Evolutionary conservation across 2,888 invertebrate species (phyloP).

Genomic region (Drosophila nr. perissopoda): DNA sequence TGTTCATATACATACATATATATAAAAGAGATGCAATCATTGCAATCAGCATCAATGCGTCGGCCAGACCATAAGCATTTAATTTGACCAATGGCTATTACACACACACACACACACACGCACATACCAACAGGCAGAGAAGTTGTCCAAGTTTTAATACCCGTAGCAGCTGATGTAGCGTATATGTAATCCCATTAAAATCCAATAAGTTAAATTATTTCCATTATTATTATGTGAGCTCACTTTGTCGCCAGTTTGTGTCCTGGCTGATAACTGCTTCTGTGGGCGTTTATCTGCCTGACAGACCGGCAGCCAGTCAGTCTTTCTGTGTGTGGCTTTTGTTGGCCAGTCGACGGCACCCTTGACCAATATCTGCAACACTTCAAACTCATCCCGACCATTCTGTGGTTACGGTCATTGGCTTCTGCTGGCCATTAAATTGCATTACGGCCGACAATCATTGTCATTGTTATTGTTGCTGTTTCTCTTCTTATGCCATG

Average conservation of each 20-base stretch:
- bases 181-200: constrained; percentile 83
- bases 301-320: constrained; percentile 1
- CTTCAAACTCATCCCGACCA: constrained; percentile 68
- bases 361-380: constrained; percentile 79
- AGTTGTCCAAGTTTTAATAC: constrained; percentile 77
- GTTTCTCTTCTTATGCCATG: constrained; percentile 41
- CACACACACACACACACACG: constrained; percentile 5
- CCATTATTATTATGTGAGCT: constrained; percentile 78
- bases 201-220: constrained; percentile 83
- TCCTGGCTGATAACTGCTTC: constrained; percentile 56
- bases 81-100: constrained; percentile 39
- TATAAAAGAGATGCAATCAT: constrained; percentile 18
- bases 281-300: constrained; percentile 65
- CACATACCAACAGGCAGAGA: constrained; percentile 10
- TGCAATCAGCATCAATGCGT: constrained; percentile 53
- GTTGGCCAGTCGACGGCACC: constrained; percentile 59
- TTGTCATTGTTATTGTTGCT: constrained; percentile 42
- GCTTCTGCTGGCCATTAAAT: constrained; percentile 68
- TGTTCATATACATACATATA: neutral
- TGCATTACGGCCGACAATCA: constrained; percentile 68
- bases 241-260: constrained; percentile 56
- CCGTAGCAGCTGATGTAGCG: constrained; percentile 65
- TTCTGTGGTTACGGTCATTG: constrained; percentile 61
- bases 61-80: constrained; percentile 35
- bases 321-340: constrained; percentile 43